phyloP scores from a whole-genome alignment of 2,797 vertebrate species.

The Heteromormyrus szaboi region DNA sequence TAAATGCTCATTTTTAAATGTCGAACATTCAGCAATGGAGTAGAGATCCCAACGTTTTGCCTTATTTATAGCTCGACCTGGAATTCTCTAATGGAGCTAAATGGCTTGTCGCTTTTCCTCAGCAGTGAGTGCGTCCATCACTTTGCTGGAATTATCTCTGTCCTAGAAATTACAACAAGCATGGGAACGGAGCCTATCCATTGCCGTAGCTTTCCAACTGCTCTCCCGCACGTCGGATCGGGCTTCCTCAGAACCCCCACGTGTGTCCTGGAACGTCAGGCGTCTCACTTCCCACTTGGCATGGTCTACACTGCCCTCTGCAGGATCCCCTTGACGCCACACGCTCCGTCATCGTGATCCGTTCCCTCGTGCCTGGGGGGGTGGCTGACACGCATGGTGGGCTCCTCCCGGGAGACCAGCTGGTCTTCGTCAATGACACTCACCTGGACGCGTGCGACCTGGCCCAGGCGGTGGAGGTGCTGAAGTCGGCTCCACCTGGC shows the following conservation, averaged over 20 bases:
- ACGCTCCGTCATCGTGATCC: constrained; percentile 84
- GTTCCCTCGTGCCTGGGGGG: constrained; percentile 78
- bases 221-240: neutral
- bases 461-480: constrained; percentile 76
- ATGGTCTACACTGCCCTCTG: constrained; percentile 43
- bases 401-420: constrained; percentile 81
- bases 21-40: neutral
- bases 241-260: neutral
- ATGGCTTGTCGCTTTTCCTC: neutral
- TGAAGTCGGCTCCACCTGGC: constrained; percentile 79
- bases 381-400: constrained; percentile 69
- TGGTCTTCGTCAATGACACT: constrained; percentile 79
- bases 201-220: neutral
- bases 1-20: neutral
- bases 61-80: neutral
- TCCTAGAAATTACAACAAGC: neutral
- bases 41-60: neutral
- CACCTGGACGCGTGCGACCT: constrained; percentile 63
- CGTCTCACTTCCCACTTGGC: constrained; percentile 17
- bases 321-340: constrained; percentile 84
- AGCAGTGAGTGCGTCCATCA: neutral
- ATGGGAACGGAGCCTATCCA: neutral
- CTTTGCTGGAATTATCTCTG: neutral
- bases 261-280: neutral
- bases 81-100: neutral